Evolutionary conservation across 2,797 vertebrate genomes (phyloP).

Genomic region (Poliocrania exsul): DNA sequence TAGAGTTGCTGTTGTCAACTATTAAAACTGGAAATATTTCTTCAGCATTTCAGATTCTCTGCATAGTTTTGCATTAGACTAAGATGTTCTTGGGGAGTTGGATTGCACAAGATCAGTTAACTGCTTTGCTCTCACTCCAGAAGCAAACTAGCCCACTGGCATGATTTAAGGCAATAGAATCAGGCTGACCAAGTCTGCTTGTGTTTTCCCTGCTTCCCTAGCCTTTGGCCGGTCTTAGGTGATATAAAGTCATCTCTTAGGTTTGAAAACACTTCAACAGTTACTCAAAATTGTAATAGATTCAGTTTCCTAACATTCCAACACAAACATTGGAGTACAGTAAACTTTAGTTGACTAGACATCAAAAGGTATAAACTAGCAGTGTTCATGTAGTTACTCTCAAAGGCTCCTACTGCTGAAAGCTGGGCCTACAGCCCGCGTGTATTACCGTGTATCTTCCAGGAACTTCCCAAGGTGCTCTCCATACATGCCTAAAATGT

Average conservation of each 20-base stretch:
- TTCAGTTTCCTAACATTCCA: neutral
- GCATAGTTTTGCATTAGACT: neutral
- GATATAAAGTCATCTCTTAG: neutral
- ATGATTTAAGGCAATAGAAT: neutral
- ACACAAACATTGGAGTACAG: neutral
- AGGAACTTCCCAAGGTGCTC: neutral
- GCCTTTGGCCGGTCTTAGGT: neutral
- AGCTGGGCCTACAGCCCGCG: neutral
- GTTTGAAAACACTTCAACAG: neutral
- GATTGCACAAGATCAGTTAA: neutral
- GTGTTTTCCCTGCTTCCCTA: neutral
- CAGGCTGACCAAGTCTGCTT: neutral
- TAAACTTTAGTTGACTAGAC: neutral
- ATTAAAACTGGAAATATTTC: neutral
- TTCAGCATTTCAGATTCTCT: neutral
- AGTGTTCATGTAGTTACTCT: neutral
- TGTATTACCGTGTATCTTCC: neutral
- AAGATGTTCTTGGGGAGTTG: neutral
- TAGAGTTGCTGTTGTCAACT: neutral
- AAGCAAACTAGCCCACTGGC: neutral
- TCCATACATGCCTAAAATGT: neutral
- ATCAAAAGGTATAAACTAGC: neutral
- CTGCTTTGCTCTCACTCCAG: neutral
- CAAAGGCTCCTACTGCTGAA: neutral
- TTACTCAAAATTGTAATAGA: neutral